Conservation (phyloP, 2,113 vertebrate genomes). For the Pseudopodoces humilis region DNA sequence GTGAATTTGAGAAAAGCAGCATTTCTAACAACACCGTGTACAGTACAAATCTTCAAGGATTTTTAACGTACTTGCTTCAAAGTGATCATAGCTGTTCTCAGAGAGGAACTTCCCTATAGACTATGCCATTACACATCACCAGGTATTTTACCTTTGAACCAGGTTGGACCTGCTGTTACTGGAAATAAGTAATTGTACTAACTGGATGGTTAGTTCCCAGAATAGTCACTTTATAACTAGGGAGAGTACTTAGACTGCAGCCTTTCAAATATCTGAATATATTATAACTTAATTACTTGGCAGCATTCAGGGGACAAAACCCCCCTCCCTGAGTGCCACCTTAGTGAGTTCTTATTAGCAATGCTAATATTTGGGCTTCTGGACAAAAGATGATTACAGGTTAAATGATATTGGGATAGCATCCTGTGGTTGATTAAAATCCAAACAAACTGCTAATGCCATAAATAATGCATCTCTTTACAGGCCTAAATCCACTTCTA, state of each 20-base stretch:
- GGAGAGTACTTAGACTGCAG: not conserved
- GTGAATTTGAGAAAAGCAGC: not conserved
- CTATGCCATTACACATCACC: not conserved
- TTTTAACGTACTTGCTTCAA: not conserved
- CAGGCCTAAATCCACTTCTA: not conserved
- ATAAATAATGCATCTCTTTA: conserved; percentile 4
- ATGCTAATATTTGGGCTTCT: conserved; percentile 12
- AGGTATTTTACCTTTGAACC: conserved; percentile 10
- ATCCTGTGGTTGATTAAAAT: conserved; percentile 24
- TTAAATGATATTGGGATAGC: conserved; percentile 15
- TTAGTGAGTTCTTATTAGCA: not conserved
- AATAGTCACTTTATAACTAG: not conserved
- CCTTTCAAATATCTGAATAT: not conserved
- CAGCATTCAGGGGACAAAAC: not conserved
- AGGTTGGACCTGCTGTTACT: not conserved
- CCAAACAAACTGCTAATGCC: not conserved
- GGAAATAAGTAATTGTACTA: not conserved
- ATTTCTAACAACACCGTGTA: not conserved
- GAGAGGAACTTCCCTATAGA: not conserved
- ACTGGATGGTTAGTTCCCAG: not conserved
- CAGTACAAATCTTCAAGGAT: not conserved
- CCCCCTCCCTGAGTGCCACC: not conserved
- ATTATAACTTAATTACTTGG: not conserved
- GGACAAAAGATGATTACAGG: not conserved
- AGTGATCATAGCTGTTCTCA: not conserved